Evolutionary conservation across 1,140 invertebrate genomes (phyloP).

Genomic region (Cydia pomonella): DNA sequence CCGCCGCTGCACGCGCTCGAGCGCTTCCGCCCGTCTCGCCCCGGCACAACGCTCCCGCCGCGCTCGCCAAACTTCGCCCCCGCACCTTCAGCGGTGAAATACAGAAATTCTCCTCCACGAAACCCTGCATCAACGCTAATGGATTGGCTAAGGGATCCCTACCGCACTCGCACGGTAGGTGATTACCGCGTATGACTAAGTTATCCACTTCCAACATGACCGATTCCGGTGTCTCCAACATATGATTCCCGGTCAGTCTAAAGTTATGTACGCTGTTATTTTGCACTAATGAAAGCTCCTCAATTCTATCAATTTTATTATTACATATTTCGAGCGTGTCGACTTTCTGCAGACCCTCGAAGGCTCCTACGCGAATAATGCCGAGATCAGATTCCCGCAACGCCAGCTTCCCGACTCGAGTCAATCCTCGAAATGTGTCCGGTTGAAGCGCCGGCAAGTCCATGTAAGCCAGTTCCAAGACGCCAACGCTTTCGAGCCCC

Average conservation of each 20-base stretch:
- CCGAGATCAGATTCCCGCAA: conserved; percentile 91
- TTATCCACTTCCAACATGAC: conserved; percentile 85
- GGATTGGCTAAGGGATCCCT: conserved; percentile 87
- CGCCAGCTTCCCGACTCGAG: conserved; percentile 86
- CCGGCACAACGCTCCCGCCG: conserved; percentile 83
- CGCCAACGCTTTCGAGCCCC: conserved; percentile 88
- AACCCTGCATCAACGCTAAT: conserved; percentile 86
- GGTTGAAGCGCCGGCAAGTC: conserved; percentile 86
- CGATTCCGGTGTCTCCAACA: conserved; percentile 85
- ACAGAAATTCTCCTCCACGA: conserved; percentile 89
- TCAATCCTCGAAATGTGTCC: conserved; percentile 88
- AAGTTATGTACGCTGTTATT: conserved; percentile 86
- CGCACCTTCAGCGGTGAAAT: conserved; percentile 91
- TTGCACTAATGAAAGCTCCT: conserved; percentile 85
- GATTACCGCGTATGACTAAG: conserved; percentile 86
- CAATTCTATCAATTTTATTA: conserved; percentile 91
- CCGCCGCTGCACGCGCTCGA: conserved; percentile 56
- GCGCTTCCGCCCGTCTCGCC: conserved; percentile 69
- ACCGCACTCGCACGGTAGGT: conserved; percentile 92
- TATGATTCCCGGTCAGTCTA: conserved; percentile 89
- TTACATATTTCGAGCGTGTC: conserved; percentile 88
- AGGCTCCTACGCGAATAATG: conserved; percentile 85
- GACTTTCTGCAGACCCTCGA: conserved; percentile 85
- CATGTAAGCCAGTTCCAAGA: conserved; percentile 90
- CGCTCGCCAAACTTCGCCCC: conserved; percentile 85